These are phyloP conservation scores for Himantopus leucocephalus DNA, from an alignment of 2,113 vertebrate genomes.

Conservation along the genomic window DNA sequence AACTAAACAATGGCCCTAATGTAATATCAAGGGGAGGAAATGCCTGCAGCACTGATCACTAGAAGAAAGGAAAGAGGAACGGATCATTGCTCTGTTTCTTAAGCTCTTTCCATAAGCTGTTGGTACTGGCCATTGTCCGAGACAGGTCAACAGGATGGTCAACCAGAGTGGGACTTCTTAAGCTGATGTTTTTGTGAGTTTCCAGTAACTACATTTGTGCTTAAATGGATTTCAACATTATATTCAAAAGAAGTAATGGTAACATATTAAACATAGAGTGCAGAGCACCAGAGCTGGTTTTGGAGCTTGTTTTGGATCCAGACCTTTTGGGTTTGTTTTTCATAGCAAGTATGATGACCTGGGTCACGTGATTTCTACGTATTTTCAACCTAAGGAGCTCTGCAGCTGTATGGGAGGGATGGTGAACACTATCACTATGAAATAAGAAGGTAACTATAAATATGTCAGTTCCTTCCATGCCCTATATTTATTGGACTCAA, in stretches of 20 bases:
- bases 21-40: conserved; percentile 30
- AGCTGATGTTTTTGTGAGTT: background rate
- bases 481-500: background rate
- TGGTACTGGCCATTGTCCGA: background rate
- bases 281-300: background rate
- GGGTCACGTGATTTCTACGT: background rate
- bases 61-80: background rate
- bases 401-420: background rate
- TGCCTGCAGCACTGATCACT: background rate
- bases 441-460: conserved; percentile 28
- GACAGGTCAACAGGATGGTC: background rate
- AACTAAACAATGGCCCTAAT: conserved; percentile 27
- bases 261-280: background rate
- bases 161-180: background rate
- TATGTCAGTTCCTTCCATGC: background rate
- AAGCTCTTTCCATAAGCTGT: background rate
- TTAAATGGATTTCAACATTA: background rate
- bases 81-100: background rate
- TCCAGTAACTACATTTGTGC: background rate
- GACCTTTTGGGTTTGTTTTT: background rate
- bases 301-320: background rate
- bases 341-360: background rate
- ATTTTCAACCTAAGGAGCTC: background rate
- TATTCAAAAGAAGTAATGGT: background rate
- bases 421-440: background rate